Evolutionary conservation across 2,113 vertebrate species (phyloP), one percentile per base, ranked within the genome.

Genomic region (Mus musculus): DNA sequence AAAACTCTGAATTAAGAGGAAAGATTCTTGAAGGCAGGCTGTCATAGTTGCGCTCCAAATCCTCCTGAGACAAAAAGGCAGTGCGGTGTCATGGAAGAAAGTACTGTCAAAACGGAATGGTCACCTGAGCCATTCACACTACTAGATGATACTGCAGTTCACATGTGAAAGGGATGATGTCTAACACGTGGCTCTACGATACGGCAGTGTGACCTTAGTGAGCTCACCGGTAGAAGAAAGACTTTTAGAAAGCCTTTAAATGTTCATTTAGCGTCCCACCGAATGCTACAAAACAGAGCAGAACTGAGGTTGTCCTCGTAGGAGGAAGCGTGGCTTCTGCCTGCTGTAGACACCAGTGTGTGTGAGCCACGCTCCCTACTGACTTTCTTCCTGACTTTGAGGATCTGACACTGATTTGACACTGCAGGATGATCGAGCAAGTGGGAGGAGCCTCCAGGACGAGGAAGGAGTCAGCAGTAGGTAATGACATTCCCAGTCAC

Each of bases 1-100:
- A 59, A 59, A 20, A 13, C 36, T 39, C n/a, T 0, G 9, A 11
- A 63, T 65, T 65, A 28, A 2, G 19, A 54, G 12, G 13, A 39
- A 28, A 28, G 24, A 59, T 6, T 59, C 78, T 3, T 7, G 13
- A 3, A 17, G 7, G 9, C 33, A 42, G 16, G 4, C 1, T 39
- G 13, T 11, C 0, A 1, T 9, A 5, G 1, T 0, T 1, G 3
- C 49, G 5, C 5, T 26, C 20, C 24, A 22, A n/a, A 65, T 39
- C 24, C 59, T 65, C 14, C 82, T 42, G 81, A 59, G 17, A 61
- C 5, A 1, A 26, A 39, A 0, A 6, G 10, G 7, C 36, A 61
- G 39, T 61, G 11, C 11, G 16, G 6, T 54, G 26, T 8, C 19
- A 4, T 16, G 11, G 7, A 82, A n/a, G 56, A n/a, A 84, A n/a